Base-by-base conservation (phyloP, 2,888 invertebrate species). In the Cantharis rufa region DNA sequence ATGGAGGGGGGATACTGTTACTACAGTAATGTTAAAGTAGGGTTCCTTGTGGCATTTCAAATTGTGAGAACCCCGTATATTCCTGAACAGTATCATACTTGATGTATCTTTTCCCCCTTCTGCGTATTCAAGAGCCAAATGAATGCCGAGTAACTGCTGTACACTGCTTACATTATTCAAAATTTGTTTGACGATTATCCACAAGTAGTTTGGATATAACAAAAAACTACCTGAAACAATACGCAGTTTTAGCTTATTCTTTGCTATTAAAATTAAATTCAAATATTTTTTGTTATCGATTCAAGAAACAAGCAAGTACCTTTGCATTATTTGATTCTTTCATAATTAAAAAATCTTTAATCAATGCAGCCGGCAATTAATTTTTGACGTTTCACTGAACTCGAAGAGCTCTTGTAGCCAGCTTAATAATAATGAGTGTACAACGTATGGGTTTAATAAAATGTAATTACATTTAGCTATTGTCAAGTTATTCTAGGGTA, bases 401-500 rank as follows among this genome's bases (percentile, higher is more conserved):
- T 73, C 74, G 28, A 77, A 82, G 81, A 69, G 82, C 76, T 70
- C 77, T 79, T 75, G 72, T 71, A 77, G 69, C n/a, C 66, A 71
- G 72, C 77, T 78, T 77, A 76, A 71, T 74, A 79, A 69, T 70
- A 71, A 70, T 48, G 48, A 48, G 48, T 48, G 75, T 76, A 70
- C 62, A 75, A 61, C 79, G 76, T 76, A 76, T 72, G 78, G 80
- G 74, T 81, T 80, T 81, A 80, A 79, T 81, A 81, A 79, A 80
- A 79, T 81, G 81, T 80, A 82, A 82, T 80, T 78, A 80, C 80
- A 80, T 81, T 80, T 80, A 80, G 80, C 80, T 79, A 78, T 69
- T 70, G 73, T 77, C 72, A 78, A 79, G 74, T 80, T 78, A 28
- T 79, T 80, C 76, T 76, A 78, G 78, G 76, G 75, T 70, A 66